phyloP scores from a whole-genome alignment of 2,888 invertebrate species.

The Anticlea derivata region DNA sequence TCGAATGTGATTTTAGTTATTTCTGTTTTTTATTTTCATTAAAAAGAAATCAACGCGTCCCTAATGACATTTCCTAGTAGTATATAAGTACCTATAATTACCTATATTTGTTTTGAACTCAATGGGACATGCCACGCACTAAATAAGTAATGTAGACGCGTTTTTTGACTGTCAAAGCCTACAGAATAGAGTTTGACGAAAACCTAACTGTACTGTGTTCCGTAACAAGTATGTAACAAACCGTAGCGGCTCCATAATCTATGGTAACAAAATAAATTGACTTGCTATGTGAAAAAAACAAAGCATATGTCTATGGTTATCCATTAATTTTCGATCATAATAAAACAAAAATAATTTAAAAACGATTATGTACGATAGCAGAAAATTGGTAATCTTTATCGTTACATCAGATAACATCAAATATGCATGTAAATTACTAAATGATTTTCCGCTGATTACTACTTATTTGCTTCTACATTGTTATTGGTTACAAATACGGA shows the following conservation, averaged over 20 bases:
- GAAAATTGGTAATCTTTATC: conserved; percentile 7
- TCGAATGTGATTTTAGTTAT: not conserved
- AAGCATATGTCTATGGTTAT: too few relatives aligned
- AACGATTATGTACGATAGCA: conserved; percentile 3
- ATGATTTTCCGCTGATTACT: not conserved
- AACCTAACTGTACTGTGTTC: too few relatives aligned
- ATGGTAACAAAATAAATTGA: too few relatives aligned
- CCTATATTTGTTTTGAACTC: not conserved
- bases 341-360: conserved; percentile 7
- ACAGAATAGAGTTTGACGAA: too few relatives aligned
- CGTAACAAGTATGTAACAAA: too few relatives aligned
- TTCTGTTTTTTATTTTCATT: conserved; percentile 6
- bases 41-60: conserved; percentile 22
- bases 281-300: too few relatives aligned
- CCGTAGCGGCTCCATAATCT: too few relatives aligned
- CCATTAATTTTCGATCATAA: too few relatives aligned
- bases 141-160: not conserved
- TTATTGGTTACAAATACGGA: too few relatives aligned
- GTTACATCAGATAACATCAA: conserved; percentile 4
- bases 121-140: too few relatives aligned
- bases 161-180: not conserved
- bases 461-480: too few relatives aligned
- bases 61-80: conserved; percentile 3
- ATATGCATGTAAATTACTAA: conserved; percentile 2
- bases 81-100: conserved; percentile 1